Base-by-base conservation (phyloP, 1,140 invertebrate genomes). In the Drosophila biarmipes region DNA sequence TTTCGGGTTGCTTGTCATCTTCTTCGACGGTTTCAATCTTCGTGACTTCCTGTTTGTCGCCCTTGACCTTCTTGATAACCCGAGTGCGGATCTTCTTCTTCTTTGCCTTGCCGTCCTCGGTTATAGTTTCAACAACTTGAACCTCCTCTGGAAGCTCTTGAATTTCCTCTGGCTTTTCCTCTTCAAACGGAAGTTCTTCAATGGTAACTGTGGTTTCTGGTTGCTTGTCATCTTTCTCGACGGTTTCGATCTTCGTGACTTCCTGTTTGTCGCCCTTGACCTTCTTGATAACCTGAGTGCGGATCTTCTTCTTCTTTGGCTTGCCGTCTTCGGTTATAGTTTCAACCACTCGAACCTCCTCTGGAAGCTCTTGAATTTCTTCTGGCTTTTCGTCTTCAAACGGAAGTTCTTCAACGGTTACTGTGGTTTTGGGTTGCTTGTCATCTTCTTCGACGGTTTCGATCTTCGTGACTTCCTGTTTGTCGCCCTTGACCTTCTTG, bases 251-350 rank as follows among this genome's bases (percentile, higher is more conserved):
- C 11, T 34, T 51, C 2, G 48, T 51, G 15, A 51, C 48, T 34
- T 51, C 48, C 14, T 51, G 48, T 17, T 34, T 51, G 29, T 51
- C 48, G 12, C 48, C 48, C 48, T 34, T 51, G 29, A 51, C 48
- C 15, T 51, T 51, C 15, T 51, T 55, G n/a, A 55, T 55, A 2
- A 55, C 52, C 0, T 37, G 52, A 40, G 52, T 55, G 6, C 52
- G 35, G 52, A 55, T 55, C 35, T 40, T 55, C 52, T 55, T 55
- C 35, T 40, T 55, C 52, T 40, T 55, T 10, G 52, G 52, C 24
- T 55, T 38, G 35, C 52, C 52, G 19, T 55, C 52, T 40, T 55
- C 52, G 4, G 52, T 27, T 8, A 55, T 14, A 6, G 35, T 17
- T 40, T 55, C 52, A 1, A 40, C 21, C 1, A 55, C 37, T 0